Evolutionary conservation across 2,888 invertebrate genomes (phyloP), one percentile per base, ranked within the genome.

Genomic region (Lapara coniferarum): DNA sequence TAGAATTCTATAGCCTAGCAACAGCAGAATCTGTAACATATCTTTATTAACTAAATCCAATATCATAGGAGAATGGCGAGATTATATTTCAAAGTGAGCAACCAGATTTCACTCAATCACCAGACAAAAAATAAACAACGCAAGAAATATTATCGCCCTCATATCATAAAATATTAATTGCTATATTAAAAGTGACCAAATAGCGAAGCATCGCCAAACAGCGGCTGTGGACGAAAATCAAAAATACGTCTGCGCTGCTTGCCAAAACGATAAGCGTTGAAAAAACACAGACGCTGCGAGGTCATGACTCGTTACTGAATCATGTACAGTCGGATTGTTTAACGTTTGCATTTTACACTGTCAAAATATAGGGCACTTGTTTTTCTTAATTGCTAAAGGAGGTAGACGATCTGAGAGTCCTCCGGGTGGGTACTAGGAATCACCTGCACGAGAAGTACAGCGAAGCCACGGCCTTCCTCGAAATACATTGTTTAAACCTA

Each of bases 261-360:
- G 59, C 59, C 59, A 59, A 63, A 63, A 63, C 46, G 63, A 63
- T 49, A 13, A 49, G 19, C 67, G 58, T 37, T 66, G 67, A 67
- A 70, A 70, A 70, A 70, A 58, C 56, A 25, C 30, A 59, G 67
- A 53, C 70, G 67, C 67, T 7, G 49, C 70, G 63, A 70, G 70
- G 70, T 70, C 63, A 16, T 63, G 44, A 14, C 44, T 37, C 7
- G 52, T 7, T 10, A 46, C 67, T 44, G 44, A 59, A 59, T 59
- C 59, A 59, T 14, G 8, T 49, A 19, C 63, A 49, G 46, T 44
- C 49, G 46, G 63, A 14, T 49, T 63, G 46, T 63, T 46, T 59
- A 59, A 10, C 37, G 37, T 37, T 37, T 37, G 37, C 37, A 37
- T 37, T 37, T 37, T 37, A 37, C 37, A 37, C 5, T 8, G 37